Evolutionary conservation across 2,888 invertebrate species (phyloP).

Genomic region (Cenopis cana): DNA sequence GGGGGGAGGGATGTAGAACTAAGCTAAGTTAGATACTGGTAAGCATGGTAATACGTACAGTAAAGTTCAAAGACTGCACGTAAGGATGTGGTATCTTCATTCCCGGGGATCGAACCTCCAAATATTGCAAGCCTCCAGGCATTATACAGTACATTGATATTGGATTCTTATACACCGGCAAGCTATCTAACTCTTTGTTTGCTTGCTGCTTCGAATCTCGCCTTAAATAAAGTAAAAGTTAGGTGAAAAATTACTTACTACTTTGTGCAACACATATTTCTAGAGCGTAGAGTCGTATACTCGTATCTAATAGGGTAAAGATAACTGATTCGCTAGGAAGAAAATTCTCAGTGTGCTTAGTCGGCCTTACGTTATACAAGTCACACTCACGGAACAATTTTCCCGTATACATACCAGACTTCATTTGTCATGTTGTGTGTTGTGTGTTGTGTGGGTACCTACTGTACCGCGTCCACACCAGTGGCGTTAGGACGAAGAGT

Average conservation of each 20-base stretch:
- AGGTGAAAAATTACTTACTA: neutral
- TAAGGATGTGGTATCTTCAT: constrained; percentile 78
- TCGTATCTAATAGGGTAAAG: neutral
- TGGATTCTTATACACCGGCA: constrained; percentile 64
- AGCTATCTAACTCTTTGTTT: constrained; percentile 42
- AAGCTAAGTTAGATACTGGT: no score
- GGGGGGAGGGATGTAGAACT: no score
- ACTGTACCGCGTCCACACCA: no score
- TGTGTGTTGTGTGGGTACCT: no score
- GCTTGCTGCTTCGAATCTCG: constrained; percentile 32
- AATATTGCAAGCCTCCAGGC: constrained; percentile 86
- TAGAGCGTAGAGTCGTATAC: neutral
- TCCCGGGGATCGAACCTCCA: constrained; percentile 86
- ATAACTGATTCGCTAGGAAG: no score
- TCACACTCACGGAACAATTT: no score
- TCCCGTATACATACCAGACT: no score
- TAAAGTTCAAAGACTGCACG: constrained; percentile 70
- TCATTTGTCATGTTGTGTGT: no score
- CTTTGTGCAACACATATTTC: neutral
- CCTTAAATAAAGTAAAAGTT: constrained; percentile 11
- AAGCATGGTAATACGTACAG: constrained; percentile 57
- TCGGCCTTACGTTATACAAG: no score
- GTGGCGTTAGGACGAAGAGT: no score
- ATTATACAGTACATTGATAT: constrained; percentile 74
- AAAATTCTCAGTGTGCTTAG: no score